Evolutionary conservation across 2,113 vertebrate species (phyloP).

Genomic region (Riparia riparia): DNA sequence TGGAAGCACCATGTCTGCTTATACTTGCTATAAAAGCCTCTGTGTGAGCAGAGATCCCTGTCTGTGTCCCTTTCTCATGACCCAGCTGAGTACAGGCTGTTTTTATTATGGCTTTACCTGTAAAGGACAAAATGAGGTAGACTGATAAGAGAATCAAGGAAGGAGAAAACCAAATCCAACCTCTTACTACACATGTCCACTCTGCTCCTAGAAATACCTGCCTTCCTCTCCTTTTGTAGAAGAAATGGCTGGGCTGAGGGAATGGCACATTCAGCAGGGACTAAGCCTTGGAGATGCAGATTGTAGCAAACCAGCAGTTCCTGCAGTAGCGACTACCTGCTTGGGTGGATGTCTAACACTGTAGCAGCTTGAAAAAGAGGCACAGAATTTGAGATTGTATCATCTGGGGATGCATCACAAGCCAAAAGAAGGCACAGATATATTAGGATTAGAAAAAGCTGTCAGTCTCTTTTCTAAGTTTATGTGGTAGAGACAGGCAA

Average conservation of each 20-base stretch:
- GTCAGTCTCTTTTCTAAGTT: neutral
- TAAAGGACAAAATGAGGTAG: neutral
- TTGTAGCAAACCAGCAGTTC: neutral
- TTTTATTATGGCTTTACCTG: neutral
- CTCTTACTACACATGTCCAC: neutral
- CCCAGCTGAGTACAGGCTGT: neutral
- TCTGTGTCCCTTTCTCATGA: neutral
- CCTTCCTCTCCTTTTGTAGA: neutral
- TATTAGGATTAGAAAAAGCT: neutral
- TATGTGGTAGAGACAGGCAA: neutral
- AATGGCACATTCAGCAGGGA: neutral
- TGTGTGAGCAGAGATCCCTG: neutral
- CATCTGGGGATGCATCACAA: neutral
- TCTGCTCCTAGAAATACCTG: neutral
- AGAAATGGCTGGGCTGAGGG: neutral
- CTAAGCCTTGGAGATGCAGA: neutral
- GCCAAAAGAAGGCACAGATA: neutral
- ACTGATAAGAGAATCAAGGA: neutral
- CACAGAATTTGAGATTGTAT: neutral
- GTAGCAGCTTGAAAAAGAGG: neutral
- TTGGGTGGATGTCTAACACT: neutral
- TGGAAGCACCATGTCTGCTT: neutral
- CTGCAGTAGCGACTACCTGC: neutral
- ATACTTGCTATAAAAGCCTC: neutral
- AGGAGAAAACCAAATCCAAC: neutral